Evolutionary conservation across 2,113 vertebrate genomes (phyloP), one percentile per base, ranked within the genome.

Genomic region (Anthoscopus minutus): DNA sequence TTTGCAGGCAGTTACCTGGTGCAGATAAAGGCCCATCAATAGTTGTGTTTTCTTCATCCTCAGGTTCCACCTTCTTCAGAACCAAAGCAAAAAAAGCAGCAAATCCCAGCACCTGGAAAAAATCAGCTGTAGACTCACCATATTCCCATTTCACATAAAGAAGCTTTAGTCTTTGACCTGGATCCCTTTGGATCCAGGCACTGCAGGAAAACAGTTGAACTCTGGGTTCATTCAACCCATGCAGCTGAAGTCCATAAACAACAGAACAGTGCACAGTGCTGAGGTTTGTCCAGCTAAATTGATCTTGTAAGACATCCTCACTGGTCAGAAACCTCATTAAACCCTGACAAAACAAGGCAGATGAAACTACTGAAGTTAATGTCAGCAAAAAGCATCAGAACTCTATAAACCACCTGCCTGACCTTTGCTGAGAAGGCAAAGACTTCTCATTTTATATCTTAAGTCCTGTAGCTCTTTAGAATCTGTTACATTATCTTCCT

Each of bases 11-110:
- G 15, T 93, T 97, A 98, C 98, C 98, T 98, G 97, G 56, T 53
- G 84, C n/a, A 42, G 81, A 84, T 47, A 98, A 93, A 31, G 53
- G 14, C 27, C 84, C 91, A 14, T 56, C 86, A 44, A 98, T 77
- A 45, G 80, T 40, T 30, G 88, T 71, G 40, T 89, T 74, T 79
- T 86, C 94, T 45, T 98, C 99, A 54, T 99, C 99, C 54, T 99
- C 98, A 6, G 98, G 98, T 61, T 99, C 99, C 18, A 98, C 97
- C 77, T 97, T 98, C 96, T 99, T 99, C 81, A 99, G 96, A 92
- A 99, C 98, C 70, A 99, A 98, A 66, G 99, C 98, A 96, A 99
- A 99, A 96, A 99, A 99, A 79, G 98, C 98, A 82, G 99, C 99
- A 96, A 99, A 99, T 64, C 99, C 99, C 92, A 99, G 97, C 71